Conservation (phyloP, 2,888 invertebrate genomes). For the Panzeria rudis region DNA sequence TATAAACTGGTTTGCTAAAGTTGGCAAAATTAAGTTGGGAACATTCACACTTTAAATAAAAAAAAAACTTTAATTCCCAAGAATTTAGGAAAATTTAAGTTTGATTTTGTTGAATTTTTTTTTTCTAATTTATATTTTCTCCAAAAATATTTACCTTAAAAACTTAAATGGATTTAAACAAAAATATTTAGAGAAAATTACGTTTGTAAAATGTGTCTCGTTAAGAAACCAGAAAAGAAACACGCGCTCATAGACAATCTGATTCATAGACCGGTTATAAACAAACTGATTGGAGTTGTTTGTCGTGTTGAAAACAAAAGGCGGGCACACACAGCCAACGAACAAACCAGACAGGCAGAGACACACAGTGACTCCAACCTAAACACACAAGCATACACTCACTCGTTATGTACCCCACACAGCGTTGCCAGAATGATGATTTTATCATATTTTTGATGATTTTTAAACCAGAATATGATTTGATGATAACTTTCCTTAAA, state of each 20-base stretch:
- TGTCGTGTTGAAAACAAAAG: slow-evolving; percentile 54
- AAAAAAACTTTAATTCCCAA: background rate
- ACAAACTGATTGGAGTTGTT: slow-evolving; percentile 68
- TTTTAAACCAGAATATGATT: no score
- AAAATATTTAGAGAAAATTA: background rate
- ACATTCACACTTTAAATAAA: background rate
- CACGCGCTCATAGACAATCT: slow-evolving; percentile 23
- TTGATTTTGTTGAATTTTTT: background rate
- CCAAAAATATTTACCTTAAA: slow-evolving; percentile 4
- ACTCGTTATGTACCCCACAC: no score
- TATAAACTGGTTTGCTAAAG: slow-evolving; percentile 39
- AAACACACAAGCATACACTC: background rate
- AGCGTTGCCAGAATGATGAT: no score
- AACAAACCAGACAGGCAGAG: background rate
- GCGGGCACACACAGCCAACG: slow-evolving; percentile 28
- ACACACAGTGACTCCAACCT: slow-evolving; percentile 13
- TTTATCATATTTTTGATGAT: no score
- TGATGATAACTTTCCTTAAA: no score
- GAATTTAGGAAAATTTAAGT: background rate
- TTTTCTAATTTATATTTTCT: background rate
- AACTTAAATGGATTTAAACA: background rate
- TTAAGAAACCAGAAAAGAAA: background rate
- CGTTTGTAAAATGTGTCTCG: background rate
- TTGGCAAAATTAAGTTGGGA: slow-evolving; percentile 8
- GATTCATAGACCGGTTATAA: slow-evolving; percentile 70